phyloP scores from a whole-genome alignment of 2,888 invertebrate genomes.

The Tyria jacobaeae region DNA sequence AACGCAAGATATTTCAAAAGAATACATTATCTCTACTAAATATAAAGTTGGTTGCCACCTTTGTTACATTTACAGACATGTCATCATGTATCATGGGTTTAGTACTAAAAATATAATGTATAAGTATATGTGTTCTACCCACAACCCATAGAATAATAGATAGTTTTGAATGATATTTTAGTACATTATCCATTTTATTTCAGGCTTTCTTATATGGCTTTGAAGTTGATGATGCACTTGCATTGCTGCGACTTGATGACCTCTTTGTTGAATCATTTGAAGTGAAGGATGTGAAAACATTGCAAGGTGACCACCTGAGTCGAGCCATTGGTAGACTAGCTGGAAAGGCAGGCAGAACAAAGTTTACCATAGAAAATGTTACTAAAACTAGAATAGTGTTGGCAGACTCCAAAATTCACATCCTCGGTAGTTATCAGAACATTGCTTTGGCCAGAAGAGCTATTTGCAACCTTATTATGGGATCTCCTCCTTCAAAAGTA shows the following conservation, averaged over 20 bases:
- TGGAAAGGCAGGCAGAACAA: constrained; percentile 98
- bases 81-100: too few species aligned
- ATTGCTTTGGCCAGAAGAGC: constrained; percentile 97
- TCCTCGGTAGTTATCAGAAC: constrained; percentile 98
- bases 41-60: too few species aligned
- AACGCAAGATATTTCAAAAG: too few species aligned
- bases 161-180: too few species aligned
- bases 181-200: constrained; percentile 34
- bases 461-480: constrained; percentile 98
- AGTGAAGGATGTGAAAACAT: constrained; percentile 97
- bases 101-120: too few species aligned
- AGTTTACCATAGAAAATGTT: constrained; percentile 99
- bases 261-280: constrained; percentile 99
- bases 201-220: constrained; percentile 97
- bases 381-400: constrained; percentile 99
- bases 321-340: constrained; percentile 99
- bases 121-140: too few species aligned
- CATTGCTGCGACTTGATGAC: constrained; percentile 97
- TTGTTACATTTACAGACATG: too few species aligned
- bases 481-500: constrained; percentile 98
- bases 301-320: constrained; percentile 97
- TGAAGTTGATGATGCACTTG: constrained; percentile 98
- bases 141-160: too few species aligned
- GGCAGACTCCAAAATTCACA: constrained; percentile 98
- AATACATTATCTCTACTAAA: too few species aligned